Base-by-base conservation (phyloP, 2,888 invertebrate genomes). In the Scelioninae gen. 1 region DNA sequence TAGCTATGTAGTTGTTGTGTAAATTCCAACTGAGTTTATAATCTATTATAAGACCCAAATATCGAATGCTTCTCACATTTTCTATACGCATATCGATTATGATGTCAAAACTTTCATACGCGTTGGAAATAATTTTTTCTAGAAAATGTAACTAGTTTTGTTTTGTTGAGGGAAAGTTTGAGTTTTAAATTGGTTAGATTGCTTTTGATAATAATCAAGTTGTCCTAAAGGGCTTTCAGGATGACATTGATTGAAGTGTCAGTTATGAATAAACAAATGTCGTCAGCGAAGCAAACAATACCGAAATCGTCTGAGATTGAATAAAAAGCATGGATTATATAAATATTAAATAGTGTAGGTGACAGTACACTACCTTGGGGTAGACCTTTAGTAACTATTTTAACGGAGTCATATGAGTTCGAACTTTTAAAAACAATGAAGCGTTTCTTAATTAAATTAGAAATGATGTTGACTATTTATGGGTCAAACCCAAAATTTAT, bases 101-200 rank as follows among this genome's bases (percentile, higher is more conserved):
- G 23, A 23, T 23, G 23, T 23, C 23, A 23, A 23, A 23, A 4
- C 23, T 23, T 23, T 23, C 23, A 4, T 23, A 23, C 4, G 23
- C 23, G 23, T 23, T 23, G 23, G 23, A 23, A 23, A 23, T 23
- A 23, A 4, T 23, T 23, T 38, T 16, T 56, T 55, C 51, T 55
- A 0, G 74, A 56, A 53, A 74, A 74, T 9, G 65, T 47, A 6
- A 74, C 45, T 13, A 63, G 55, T 7, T 74, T 32, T 16, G 74
- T 65, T 47, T 65, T 74, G 0, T 45, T 13, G 6, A 65, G 4
- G 8, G 74, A 63, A 0, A 69, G 16, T 15, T 69, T 58, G 29
- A 63, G 11, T 10, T 34, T 15, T 63, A 23, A 32, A n/a, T 34
- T 34, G 1, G 11, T 8, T 15, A 55, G 6, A 13, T n/a, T 43